phyloP scores from a whole-genome alignment of 2,113 vertebrate genomes.

The Shinisaurus crocodilurus region DNA sequence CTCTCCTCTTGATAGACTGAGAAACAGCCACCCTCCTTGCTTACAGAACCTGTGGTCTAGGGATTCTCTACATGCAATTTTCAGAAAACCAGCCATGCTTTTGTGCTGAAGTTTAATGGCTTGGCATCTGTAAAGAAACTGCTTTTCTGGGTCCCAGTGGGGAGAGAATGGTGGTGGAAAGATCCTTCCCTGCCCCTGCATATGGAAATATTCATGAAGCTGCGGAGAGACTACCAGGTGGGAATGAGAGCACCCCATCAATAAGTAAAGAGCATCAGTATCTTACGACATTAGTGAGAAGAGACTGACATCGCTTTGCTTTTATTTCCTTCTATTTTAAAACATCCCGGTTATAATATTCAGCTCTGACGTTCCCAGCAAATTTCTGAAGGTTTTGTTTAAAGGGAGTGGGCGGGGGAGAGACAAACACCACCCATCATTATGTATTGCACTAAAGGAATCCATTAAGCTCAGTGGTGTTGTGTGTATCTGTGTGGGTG shows the following conservation, averaged over 20 bases:
- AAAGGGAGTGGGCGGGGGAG: background rate
- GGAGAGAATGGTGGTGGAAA: constrained; percentile 1
- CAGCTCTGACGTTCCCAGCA: constrained; percentile 37
- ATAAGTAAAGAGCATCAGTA: constrained; percentile 60
- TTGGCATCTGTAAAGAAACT: constrained; percentile 20
- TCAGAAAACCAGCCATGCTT: background rate
- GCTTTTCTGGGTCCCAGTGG: constrained; percentile 5
- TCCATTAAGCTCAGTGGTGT: constrained; percentile 32
- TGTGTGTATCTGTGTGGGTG: background rate
- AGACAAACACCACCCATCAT: background rate
- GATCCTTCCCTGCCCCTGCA: constrained; percentile 27
- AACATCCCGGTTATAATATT: constrained; percentile 33
- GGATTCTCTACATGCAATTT: background rate
- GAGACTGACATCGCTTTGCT: constrained; percentile 43
- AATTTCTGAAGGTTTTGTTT: constrained; percentile 4
- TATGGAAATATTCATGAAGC: constrained; percentile 67
- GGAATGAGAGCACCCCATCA: constrained; percentile 44
- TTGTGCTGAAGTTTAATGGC: background rate
- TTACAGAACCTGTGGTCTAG: background rate
- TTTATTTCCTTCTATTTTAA: constrained; percentile 55
- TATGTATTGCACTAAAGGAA: constrained; percentile 20
- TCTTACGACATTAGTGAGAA: constrained; percentile 24
- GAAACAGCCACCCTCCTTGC: no score
- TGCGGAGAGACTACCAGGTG: constrained; percentile 21
- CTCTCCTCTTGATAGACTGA: background rate